phyloP scores from a whole-genome alignment of 2,797 vertebrate species.

The Sus cebifrons region DNA sequence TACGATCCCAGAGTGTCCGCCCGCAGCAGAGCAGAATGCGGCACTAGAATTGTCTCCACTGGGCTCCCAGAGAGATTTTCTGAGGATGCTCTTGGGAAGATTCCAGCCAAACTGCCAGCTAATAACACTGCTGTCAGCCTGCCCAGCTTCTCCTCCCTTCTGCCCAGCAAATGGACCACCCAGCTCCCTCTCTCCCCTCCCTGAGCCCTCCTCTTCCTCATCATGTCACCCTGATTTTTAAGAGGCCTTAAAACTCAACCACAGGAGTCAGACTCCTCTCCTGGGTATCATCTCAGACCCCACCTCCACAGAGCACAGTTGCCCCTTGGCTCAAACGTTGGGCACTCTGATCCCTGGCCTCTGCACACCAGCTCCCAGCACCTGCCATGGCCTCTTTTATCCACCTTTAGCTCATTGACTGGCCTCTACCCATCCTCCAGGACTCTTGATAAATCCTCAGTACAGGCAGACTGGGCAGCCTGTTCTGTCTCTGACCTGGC shows the following conservation, averaged over 20 bases:
- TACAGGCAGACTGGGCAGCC: not conserved
- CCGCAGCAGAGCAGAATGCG: accelerated
- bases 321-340: not conserved
- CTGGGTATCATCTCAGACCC: accelerated
- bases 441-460: not conserved
- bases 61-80: not conserved
- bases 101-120: not conserved
- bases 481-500: not conserved
- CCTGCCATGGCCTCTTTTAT: not conserved
- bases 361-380: not conserved
- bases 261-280: not conserved
- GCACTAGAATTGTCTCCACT: not conserved
- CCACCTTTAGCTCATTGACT: not conserved
- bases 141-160: not conserved
- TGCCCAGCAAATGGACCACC: too few relatives aligned
- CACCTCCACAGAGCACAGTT: not conserved
- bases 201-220: not conserved
- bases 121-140: accelerated
- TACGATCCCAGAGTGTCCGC: not conserved
- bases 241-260: not conserved
- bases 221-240: not conserved
- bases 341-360: not conserved
- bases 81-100: accelerated
- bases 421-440: not conserved
- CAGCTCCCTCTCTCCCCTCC: accelerated